Percentiles rank a stretch among this genome's conserved stretches.
These are phyloP conservation scores for Moxostoma hubbsi DNA, from an alignment of 2,797 vertebrate genomes.

Conservation along the genomic window DNA sequence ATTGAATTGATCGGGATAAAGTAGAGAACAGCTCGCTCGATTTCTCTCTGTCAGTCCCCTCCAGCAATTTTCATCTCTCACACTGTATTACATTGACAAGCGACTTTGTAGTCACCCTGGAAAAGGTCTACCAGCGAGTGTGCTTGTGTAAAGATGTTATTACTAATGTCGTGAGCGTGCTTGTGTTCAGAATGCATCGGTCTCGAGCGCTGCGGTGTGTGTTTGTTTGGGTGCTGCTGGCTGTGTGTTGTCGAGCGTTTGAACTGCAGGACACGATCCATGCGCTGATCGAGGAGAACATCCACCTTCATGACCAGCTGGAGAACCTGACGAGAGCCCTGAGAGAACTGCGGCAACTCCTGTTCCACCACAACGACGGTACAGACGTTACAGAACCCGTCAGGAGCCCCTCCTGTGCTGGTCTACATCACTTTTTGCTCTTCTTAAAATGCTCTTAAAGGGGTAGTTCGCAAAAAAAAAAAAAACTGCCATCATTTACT, in stretches of 20 bases:
- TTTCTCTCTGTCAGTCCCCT: not conserved
- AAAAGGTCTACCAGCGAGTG: not conserved
- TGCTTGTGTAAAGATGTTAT: not conserved
- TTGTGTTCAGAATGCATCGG: conserved; percentile 60
- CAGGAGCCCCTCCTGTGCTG: conserved; percentile 15
- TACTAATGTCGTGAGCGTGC: not conserved
- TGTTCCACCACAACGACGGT: conserved; percentile 80
- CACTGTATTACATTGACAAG: not conserved
- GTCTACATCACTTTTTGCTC: conserved; percentile 17
- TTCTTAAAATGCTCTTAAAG: not conserved
- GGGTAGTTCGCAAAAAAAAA: no score
- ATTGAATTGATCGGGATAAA: conserved; percentile 44
- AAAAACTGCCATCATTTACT: no score
- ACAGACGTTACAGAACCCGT: not conserved
- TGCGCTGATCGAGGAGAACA: conserved; percentile 81
- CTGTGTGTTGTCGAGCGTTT: conserved; percentile 67
- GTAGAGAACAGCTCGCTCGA: conserved; percentile 4
- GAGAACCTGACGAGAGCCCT: conserved; percentile 83
- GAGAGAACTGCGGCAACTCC: conserved; percentile 77
- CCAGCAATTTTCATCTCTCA: not conserved
- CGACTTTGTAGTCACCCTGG: not conserved
- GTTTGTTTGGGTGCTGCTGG: conserved; percentile 60
- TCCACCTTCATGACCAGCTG: conserved; percentile 81
- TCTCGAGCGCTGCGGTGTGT: conserved; percentile 50
- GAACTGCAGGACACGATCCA: conserved; percentile 85